Evolutionary conservation across 2,113 vertebrate genomes (phyloP), one percentile per base, ranked within the genome.

Genomic region (Mus pahari): DNA sequence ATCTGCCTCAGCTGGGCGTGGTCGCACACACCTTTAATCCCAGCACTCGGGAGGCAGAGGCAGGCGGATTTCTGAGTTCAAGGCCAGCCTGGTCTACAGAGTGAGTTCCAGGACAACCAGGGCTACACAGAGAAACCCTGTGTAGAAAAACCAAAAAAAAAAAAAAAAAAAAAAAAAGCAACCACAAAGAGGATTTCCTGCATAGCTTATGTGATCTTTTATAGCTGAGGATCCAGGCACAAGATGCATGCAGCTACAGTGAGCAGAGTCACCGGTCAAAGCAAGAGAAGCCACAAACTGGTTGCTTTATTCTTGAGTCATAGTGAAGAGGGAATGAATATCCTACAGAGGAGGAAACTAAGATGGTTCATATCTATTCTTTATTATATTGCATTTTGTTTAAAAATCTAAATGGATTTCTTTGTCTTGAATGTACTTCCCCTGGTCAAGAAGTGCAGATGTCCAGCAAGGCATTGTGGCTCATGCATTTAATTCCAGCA

Each of bases 221-320:
- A 20, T 13, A 39, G 28, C 10, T 60, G 70, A 82, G 22, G 68
- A 66, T 45, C 68, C 48, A 12, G 89, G 50, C 22, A 14, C 86
- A 98, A 98, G 98, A 93, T 97, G 96, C 96, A 92, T 55, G 55
- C 98, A 98, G 97, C 97, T 98, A 97, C 45, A 16, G 0, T 0
- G 50, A 66, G 16, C 36, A 86, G 48, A 19, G 74, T 24, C 20
- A 6, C 7, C 68, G 68, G 86, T 53, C 74, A 77, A 66, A 91
- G 36, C 31, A 92, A 70, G 96, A 86, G 75, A 83, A 86, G 83
- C 70, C 92, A 93, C 84, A 89, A 0, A 5, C 53, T 4, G 24
- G 20, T 93, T 94, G 83, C 89, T 96, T 95, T 92, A 90, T 17
- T 62, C 95, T 95, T 91, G 92, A 91, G 50, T 36, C n/a, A 79